A percentile compares a stretch with the other conserved stretches of the same genome.
Conservation (phyloP, 1,140 invertebrate species). For the Drosophila setifemur region DNA sequence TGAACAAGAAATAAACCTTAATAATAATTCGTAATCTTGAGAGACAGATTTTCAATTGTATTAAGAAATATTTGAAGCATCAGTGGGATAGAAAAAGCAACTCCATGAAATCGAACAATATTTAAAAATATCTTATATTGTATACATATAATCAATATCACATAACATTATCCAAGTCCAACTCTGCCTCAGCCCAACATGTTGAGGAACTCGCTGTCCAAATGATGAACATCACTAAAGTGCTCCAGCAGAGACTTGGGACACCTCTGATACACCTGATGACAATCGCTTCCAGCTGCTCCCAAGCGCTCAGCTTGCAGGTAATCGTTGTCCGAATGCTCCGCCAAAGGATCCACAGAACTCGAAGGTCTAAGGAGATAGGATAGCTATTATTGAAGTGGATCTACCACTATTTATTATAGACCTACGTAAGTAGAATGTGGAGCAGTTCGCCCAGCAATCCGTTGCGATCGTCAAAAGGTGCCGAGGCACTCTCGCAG, state of each 20-base stretch:
- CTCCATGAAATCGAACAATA: neutral
- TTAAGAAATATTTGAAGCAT: too few species aligned
- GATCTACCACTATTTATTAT: neutral
- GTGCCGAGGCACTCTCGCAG: constrained; percentile 88
- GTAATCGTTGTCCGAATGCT: constrained; percentile 87
- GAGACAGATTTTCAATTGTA: too few species aligned
- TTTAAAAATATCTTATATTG: neutral
- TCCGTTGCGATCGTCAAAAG: constrained; percentile 86
- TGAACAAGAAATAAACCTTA: too few species aligned
- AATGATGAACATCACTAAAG: constrained; percentile 61
- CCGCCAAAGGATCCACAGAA: constrained; percentile 84
- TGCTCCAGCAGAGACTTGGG: constrained; percentile 84
- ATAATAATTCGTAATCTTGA: too few species aligned
- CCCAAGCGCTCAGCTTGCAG: constrained; percentile 86
- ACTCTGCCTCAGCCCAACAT: constrained; percentile 23
- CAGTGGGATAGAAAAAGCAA: too few species aligned
- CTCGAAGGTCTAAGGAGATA: constrained; percentile 84
- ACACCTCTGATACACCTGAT: constrained; percentile 85
- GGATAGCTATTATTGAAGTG: too few species aligned
- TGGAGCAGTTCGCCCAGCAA: constrained; percentile 88
- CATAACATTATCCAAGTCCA: neutral
- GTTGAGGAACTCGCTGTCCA: constrained; percentile 63
- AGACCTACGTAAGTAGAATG: constrained; percentile 87
- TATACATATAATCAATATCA: constrained; percentile 7
- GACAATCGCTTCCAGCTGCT: constrained; percentile 83